phyloP scores from a whole-genome alignment of 2,113 vertebrate genomes.

The Pseudorectes ferrugineus region DNA sequence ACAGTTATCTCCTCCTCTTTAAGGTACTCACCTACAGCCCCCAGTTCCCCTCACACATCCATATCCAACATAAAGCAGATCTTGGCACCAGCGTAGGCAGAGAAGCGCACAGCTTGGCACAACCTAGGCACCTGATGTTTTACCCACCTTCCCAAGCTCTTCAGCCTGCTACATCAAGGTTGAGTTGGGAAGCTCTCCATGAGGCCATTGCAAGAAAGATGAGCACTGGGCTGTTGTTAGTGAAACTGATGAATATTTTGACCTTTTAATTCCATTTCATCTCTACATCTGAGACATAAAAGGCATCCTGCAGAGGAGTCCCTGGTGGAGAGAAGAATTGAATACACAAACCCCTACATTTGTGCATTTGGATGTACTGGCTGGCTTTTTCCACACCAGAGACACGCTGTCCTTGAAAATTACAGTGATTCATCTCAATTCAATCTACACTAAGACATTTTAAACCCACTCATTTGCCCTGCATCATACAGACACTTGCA shows the following conservation, averaged over 20 bases:
- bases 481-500: not conserved
- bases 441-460: not conserved
- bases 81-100: accelerated
- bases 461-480: not conserved
- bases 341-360: not conserved
- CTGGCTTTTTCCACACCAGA: not conserved
- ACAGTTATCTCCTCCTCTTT: not conserved
- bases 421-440: constrained; percentile 12
- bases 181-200: not conserved
- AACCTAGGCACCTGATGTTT: not conserved
- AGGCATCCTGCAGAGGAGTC: not conserved
- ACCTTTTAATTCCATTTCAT: constrained; percentile 13
- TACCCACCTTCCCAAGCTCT: not conserved
- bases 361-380: not conserved
- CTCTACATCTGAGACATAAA: not conserved
- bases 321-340: not conserved
- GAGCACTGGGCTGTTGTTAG: not conserved
- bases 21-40: not conserved
- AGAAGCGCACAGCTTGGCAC: not conserved
- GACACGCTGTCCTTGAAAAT: not conserved
- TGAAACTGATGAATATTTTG: not conserved
- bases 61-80: not conserved
- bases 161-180: not conserved
- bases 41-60: not conserved
- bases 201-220: not conserved